These are phyloP conservation scores for Phallusia fumigata DNA, from an alignment of 23 tunicate species.

Conservation along the genomic window DNA sequence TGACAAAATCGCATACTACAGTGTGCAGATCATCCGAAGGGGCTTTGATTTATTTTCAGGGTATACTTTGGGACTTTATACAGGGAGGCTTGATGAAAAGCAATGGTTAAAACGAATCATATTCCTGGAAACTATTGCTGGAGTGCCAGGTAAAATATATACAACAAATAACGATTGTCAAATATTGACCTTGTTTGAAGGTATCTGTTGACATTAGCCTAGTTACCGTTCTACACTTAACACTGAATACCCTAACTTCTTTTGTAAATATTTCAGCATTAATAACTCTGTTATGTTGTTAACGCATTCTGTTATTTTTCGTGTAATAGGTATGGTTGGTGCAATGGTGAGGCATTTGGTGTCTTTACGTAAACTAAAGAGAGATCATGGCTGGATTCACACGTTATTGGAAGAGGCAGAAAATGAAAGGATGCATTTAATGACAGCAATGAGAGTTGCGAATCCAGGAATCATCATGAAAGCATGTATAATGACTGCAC, in stretches of 20 bases:
- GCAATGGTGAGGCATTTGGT: slow-evolving; percentile 90
- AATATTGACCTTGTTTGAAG: no score
- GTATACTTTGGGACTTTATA: slow-evolving; percentile 55
- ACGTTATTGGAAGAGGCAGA: slow-evolving; percentile 90
- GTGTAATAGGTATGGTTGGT: slow-evolving; percentile 87
- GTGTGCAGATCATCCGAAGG: slow-evolving; percentile 52
- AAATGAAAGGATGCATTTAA: slow-evolving; percentile 90
- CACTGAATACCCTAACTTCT: no score
- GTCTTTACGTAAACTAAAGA: slow-evolving; percentile 61
- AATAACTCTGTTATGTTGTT: no score
- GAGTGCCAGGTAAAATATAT: slow-evolving; percentile 82
- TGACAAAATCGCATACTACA: slow-evolving; percentile 71
- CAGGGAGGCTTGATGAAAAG: slow-evolving; percentile 76
- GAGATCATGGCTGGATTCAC: slow-evolving; percentile 96
- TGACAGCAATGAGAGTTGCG: slow-evolving; percentile 91
- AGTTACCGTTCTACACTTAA: no score
- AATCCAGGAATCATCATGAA: slow-evolving; percentile 87
- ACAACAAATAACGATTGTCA: no score
- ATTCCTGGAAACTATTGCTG: slow-evolving; percentile 86
- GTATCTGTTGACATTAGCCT: no score
- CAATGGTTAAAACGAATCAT: slow-evolving; percentile 91
- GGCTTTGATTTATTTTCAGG: slow-evolving; percentile 82
- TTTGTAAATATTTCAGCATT: no score
- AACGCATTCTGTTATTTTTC: background rate
- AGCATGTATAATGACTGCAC: slow-evolving; percentile 48